Conservation (phyloP, 2,888 invertebrate genomes). For the Lasioglossum vierecki region DNA sequence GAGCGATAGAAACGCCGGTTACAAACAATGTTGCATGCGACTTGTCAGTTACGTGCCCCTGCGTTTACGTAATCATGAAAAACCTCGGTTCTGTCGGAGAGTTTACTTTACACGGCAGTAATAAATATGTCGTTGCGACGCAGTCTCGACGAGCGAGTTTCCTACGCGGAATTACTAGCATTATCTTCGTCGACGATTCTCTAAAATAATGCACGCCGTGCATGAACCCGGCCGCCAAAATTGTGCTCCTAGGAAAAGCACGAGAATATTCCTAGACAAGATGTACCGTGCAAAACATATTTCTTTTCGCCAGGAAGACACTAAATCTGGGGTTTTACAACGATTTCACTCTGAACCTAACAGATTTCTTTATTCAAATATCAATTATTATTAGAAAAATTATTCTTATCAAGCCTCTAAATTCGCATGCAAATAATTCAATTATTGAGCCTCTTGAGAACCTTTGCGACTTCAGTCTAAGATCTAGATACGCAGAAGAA, state of each 20-base stretch:
- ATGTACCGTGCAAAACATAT: neutral
- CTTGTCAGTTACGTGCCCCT: constrained; percentile 41
- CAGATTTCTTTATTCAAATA: neutral
- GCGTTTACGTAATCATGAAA: constrained; percentile 56
- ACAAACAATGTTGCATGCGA: constrained; percentile 58
- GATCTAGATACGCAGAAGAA: no score
- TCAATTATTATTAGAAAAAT: neutral
- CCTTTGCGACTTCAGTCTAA: no score
- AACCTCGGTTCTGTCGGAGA: constrained; percentile 22
- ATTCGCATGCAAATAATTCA: no score
- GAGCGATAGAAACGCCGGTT: constrained; percentile 47
- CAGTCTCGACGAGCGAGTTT: neutral
- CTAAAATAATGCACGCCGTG: neutral
- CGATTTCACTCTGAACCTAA: neutral
- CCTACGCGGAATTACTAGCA: constrained; percentile 9
- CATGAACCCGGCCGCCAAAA: neutral
- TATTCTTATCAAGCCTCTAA: no score
- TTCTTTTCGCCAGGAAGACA: neutral
- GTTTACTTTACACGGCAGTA: constrained; percentile 44
- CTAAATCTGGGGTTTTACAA: no score
- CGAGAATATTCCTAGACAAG: neutral
- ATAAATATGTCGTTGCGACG: constrained; percentile 20
- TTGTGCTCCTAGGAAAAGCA: neutral
- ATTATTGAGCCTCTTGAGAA: no score
- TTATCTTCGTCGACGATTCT: neutral